Evolutionary conservation across 2,888 invertebrate species (phyloP).

Genomic region (Tetragonula carbonaria): DNA sequence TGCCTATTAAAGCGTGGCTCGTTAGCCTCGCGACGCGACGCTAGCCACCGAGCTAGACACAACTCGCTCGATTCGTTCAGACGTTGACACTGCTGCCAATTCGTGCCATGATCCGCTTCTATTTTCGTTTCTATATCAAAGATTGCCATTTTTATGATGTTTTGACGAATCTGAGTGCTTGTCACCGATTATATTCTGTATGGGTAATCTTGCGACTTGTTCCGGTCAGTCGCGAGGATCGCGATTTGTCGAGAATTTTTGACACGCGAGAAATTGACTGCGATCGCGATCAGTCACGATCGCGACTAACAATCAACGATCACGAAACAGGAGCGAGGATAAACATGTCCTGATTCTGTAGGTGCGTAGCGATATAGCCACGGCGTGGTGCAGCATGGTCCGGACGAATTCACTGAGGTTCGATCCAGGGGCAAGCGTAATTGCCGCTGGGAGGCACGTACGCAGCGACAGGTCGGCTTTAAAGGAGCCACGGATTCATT

Average conservation of each 20-base stretch:
- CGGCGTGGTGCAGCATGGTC: no score
- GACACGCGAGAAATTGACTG: background rate
- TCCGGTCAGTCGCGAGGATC: background rate
- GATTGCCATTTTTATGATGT: background rate
- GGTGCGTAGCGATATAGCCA: no score
- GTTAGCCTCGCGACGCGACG: constrained; percentile 53
- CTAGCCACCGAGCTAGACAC: background rate
- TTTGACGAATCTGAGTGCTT: background rate
- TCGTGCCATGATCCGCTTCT: background rate
- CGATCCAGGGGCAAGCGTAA: background rate
- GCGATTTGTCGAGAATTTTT: background rate
- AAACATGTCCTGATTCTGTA: background rate
- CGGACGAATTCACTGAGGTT: background rate
- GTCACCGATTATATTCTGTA: background rate
- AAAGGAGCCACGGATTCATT: constrained; percentile 56
- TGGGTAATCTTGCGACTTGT: background rate
- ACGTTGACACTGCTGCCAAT: background rate
- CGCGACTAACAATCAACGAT: background rate
- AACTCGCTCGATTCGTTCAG: constrained; percentile 3
- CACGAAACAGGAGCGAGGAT: background rate
- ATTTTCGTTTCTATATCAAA: background rate
- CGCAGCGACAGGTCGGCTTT: constrained; percentile 39
- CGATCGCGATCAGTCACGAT: background rate
- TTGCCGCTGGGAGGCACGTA: constrained; percentile 26
- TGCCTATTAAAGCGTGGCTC: constrained; percentile 68